Evolutionary conservation across 2,888 invertebrate genomes (phyloP).

Genomic region (Drosophila mayaguana): DNA sequence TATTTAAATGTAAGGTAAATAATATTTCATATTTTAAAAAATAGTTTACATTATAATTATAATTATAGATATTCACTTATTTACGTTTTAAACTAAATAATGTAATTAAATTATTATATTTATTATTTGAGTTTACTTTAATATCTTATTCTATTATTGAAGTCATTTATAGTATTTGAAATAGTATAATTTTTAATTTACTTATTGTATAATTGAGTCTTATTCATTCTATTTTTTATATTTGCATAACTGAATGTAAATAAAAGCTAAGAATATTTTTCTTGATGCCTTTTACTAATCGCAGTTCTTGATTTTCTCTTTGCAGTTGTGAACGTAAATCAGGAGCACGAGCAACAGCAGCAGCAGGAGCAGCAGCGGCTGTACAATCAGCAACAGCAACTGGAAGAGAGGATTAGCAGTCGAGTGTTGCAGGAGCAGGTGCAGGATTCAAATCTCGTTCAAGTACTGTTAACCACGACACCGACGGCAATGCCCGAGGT

Average conservation of each 20-base stretch:
- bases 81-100: background rate
- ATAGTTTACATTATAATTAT: too few species aligned
- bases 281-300: background rate
- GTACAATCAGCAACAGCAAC: constrained; percentile 23
- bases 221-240: too few species aligned
- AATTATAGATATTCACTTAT: background rate
- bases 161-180: too few species aligned
- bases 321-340: constrained; percentile 26
- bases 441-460: constrained; percentile 11
- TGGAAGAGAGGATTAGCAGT: constrained; percentile 9
- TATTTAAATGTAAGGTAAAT: background rate
- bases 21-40: too few species aligned
- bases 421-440: constrained; percentile 1
- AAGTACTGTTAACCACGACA: constrained; percentile 23
- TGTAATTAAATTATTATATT: too few species aligned
- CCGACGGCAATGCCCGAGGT: constrained; percentile 76
- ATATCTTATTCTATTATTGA: too few species aligned
- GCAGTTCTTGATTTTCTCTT: background rate
- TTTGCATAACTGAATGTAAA: too few species aligned
- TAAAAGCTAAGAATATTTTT: background rate
- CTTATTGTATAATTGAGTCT: too few species aligned
- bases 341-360: constrained; percentile 16
- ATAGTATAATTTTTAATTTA: too few species aligned
- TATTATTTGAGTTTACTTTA: too few species aligned
- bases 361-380: constrained; percentile 12